These are phyloP conservation scores for Zoanthus solanderi DNA, from an alignment of 92 coral and sea anemone species.

Conservation along the genomic window DNA sequence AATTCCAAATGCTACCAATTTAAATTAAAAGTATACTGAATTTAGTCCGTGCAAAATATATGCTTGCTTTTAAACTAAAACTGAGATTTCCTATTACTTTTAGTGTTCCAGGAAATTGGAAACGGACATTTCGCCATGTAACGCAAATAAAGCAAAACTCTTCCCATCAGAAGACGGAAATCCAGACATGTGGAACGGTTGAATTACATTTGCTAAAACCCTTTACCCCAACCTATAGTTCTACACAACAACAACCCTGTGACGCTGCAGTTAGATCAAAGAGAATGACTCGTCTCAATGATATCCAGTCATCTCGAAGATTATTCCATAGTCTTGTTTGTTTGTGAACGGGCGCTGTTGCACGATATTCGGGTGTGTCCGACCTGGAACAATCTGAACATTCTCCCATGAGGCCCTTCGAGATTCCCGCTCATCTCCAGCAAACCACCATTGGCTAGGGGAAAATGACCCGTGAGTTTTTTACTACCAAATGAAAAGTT, in stretches of 20 bases:
- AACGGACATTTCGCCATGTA: not conserved
- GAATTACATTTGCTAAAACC: not conserved
- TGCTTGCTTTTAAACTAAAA: not conserved
- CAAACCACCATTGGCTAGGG: not conserved
- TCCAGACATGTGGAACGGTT: conserved; percentile 38
- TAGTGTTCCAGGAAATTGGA: not conserved
- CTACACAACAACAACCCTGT: not conserved
- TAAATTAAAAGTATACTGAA: not conserved
- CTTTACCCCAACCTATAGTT: not conserved
- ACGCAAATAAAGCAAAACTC: not conserved
- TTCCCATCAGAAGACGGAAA: not conserved
- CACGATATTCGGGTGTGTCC: conserved; percentile 35
- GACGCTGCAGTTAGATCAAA: not conserved
- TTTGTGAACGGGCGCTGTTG: not conserved
- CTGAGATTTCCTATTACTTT: not conserved
- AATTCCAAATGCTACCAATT: not conserved
- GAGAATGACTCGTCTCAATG: not conserved
- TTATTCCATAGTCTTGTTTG: not conserved
- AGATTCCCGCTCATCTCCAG: not conserved
- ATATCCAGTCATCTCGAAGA: not conserved
- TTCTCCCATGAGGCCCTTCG: conserved; percentile 53
- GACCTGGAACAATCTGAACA: not conserved
- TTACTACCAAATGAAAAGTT: not conserved
- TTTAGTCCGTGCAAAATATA: not conserved
- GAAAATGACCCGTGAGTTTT: conserved; percentile 4